Conservation (phyloP, 2,113 vertebrate species). For the Dermatemys mawii region DNA sequence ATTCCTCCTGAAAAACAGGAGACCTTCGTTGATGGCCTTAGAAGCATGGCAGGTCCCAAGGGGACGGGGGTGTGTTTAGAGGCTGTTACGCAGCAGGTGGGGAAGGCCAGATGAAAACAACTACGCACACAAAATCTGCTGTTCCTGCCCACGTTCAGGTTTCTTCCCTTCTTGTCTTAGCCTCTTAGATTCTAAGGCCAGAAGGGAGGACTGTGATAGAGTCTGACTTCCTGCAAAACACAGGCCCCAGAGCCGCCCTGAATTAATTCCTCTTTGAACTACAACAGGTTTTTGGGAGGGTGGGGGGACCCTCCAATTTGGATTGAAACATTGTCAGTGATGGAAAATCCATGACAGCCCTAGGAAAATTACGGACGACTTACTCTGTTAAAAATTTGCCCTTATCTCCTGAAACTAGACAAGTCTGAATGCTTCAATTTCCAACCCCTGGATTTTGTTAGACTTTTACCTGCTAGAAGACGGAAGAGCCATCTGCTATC, state of each 20-base stretch:
- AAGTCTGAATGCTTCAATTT: not conserved
- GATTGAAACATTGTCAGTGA: not conserved
- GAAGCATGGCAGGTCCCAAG: not conserved
- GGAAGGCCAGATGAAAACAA: not conserved
- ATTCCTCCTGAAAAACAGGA: constrained; percentile 72
- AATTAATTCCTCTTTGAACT: not conserved
- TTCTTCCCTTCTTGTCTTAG: not conserved
- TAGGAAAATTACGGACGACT: not conserved
- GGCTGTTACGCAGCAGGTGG: not conserved
- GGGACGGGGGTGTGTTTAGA: not conserved
- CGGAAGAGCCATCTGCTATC: rapidly evolving
- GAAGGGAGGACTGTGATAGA: not conserved
- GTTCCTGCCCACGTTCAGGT: not conserved
- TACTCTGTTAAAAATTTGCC: not conserved
- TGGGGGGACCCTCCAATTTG: not conserved
- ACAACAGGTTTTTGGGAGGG: not conserved
- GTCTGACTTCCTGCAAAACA: not conserved
- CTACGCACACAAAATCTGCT: not conserved
- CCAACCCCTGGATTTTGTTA: not conserved
- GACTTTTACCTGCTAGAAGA: not conserved
- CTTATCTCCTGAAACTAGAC: not conserved
- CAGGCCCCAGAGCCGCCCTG: not conserved
- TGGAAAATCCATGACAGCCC: not conserved
- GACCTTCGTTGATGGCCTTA: not conserved
- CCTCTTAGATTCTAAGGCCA: not conserved